Percentiles rank a stretch among this genome's conserved stretches.
Conservation (phyloP, 1,140 invertebrate species). For the Theocolax elegans region DNA sequence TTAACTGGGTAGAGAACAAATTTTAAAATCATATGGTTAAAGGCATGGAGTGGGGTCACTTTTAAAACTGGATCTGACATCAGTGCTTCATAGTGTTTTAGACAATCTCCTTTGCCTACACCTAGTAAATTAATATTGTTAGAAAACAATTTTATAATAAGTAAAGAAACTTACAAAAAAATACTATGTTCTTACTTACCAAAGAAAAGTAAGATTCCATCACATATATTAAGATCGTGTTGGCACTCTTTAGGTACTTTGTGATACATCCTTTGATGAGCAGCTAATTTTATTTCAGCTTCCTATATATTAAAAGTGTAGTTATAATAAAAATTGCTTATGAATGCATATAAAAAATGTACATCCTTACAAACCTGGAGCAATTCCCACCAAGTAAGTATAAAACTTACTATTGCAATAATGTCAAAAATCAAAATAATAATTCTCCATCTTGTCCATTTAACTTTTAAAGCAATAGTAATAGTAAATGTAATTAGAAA, state of each 20-base stretch:
- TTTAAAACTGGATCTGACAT: constrained; percentile 51
- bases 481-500: constrained; percentile 38
- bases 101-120: constrained; percentile 46
- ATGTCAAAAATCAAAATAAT: constrained; percentile 43
- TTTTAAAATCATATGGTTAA: constrained; percentile 50
- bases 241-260: constrained; percentile 50
- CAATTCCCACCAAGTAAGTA: constrained; percentile 54
- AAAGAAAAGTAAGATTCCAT: too few relatives aligned
- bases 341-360: neutral
- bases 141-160: neutral
- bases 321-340: too few relatives aligned
- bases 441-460: constrained; percentile 42
- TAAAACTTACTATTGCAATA: constrained; percentile 50
- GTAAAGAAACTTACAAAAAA: too few relatives aligned
- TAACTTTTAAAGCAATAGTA: constrained; percentile 37
- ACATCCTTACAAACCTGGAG: constrained; percentile 46
- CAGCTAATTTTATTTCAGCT: constrained; percentile 50
- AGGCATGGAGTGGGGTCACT: constrained; percentile 52
- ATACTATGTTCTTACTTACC: neutral
- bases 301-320: constrained; percentile 53
- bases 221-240: too few relatives aligned
- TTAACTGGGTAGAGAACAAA: constrained; percentile 48
- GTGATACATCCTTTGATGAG: constrained; percentile 45
- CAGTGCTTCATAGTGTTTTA: constrained; percentile 50
- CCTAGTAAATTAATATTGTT: neutral